Evolutionary conservation across 2,888 invertebrate species (phyloP), one percentile per base, ranked within the genome.

Genomic region (Cryptus viduatorius): DNA sequence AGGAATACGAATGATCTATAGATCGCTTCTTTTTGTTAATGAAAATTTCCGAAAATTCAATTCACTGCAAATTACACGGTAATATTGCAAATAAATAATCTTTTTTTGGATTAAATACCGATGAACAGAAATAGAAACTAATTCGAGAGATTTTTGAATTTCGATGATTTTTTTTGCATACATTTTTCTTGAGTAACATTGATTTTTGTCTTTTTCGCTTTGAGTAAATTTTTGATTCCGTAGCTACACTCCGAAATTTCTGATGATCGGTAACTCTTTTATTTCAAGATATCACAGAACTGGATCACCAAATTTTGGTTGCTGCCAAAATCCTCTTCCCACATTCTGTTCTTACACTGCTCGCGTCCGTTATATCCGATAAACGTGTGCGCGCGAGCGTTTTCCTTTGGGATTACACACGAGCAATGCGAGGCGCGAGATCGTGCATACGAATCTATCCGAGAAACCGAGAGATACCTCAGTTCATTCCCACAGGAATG

Each of bases 391-490:
- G 19, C 10, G 14, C 7, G 37, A 37, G 59, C 44, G 3, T 65
- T 71, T 72, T 67, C 76, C 56, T 61, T 37, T 44, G 67, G 59
- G 75, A 65, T 64, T 48, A 37, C 79, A 46, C 50, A 69, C 50
- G 29, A 69, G 59, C 56, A 56, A 59, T 53, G 56, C 69, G 78
- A 68, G 56, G 42, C 64, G 46, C 46, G 69, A 69, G 69, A 61
- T 78, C 71, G 59, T 78, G 78, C 61, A 31, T 78, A 59, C 56
- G 46, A 64, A 50, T 67, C 61, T 14, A 61, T 61, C 29, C 31
- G 14, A 2, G 61, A 29, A 29, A 4, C 29, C n/a, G 31, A 14
- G 1, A 5, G 53, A 53, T 53, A 31, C 14, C 14, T 14, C 61
- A n/a, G 61, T 61, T 61, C 61, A 31, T 61, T 61, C 29, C 61